Percentiles rank a stretch among this genome's conserved stretches.
Conservation (phyloP, 30 jellyfish, hydroid and myxozoan genomes). For the Pelagia noctiluca region DNA sequence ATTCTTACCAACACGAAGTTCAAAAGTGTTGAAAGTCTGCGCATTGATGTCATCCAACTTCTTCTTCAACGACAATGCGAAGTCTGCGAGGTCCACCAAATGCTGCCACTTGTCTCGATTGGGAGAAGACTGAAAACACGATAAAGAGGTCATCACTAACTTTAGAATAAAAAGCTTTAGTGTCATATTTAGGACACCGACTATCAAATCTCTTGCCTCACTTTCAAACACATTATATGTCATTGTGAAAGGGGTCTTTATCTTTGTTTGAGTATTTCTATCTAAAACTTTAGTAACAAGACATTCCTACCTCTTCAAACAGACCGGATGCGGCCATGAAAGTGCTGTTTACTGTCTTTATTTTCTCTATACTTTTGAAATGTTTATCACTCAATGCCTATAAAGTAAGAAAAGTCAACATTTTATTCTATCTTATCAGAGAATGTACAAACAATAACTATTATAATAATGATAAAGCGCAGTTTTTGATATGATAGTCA, state of each 20-base stretch:
- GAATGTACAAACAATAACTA: too few relatives aligned
- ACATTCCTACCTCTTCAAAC: slow-evolving; percentile 75
- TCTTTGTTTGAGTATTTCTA: not conserved
- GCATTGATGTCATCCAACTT: slow-evolving; percentile 80
- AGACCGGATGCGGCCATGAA: slow-evolving; percentile 99
- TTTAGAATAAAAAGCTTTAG: not conserved
- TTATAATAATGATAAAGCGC: too few relatives aligned
- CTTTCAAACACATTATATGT: too few relatives aligned
- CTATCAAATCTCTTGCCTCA: too few relatives aligned
- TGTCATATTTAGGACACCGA: not conserved
- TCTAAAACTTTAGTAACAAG: too few relatives aligned
- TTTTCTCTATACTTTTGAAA: slow-evolving; percentile 84
- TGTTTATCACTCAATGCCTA: slow-evolving; percentile 84
- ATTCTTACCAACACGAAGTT: slow-evolving; percentile 87
- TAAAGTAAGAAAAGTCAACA: slow-evolving; percentile 10
- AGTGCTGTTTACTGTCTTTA: slow-evolving; percentile 95
- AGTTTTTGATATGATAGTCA: too few relatives aligned
- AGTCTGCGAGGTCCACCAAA: slow-evolving; percentile 84
- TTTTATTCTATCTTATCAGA: too few relatives aligned
- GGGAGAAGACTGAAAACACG: slow-evolving; percentile 33
- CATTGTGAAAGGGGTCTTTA: not conserved
- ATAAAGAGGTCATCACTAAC: not conserved
- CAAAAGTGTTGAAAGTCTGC: slow-evolving; percentile 88
- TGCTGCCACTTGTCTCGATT: slow-evolving; percentile 83
- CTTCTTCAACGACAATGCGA: slow-evolving; percentile 82